Base-by-base conservation (phyloP, 92 coral and sea anemone species). In the Virgularia gustaviana region DNA sequence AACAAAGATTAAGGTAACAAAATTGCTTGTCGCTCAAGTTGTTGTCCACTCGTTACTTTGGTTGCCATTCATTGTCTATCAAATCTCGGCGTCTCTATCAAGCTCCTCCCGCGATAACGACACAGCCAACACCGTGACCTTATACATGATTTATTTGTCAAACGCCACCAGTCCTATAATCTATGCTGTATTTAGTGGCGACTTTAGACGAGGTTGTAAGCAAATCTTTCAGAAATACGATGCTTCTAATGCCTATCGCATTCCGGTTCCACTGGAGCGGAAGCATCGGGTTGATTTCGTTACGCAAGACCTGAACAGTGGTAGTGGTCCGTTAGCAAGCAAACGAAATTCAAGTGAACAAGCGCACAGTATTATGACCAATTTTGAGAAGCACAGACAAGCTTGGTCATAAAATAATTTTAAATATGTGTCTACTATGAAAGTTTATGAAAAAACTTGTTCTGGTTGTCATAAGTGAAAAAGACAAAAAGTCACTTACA, bases 141-240 rank as follows among this genome's bases (percentile, higher is more conserved):
- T 87, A 31, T 51, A 89, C 45, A 60, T 79, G 11, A 79, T 88
- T 15, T 91, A 78, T 54, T 73, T 90, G 18, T 89, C 87, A 57
- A 74, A 88, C 2, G 83, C 85, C 0, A 70, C 88, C 18, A 91
- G 88, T 42, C 91, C 89, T 11, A 37, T 85, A 29, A 81, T 90
- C 24, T 91, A 91, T 39, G 81, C 92, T 25, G 47, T 91, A 0
- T 91, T 91, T 83, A 91, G 86, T 31, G 87, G 85, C 25, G 97
- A 91, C 57, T 91, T 91, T 79, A 89, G 97, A 13, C 91, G 84
- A 19, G 97, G 97, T 36, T 91, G 97, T 52, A 88, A 89, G 31
- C 71, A 90, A 32, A 90, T 91, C 1, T 77, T 92, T 52, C 84
- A 85, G 39, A 92, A 92, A 70, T 95, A 90, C 51, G 98, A 92